Evolutionary conservation across 1,140 invertebrate genomes (phyloP).

Genomic region (Penaeus indicus): DNA sequence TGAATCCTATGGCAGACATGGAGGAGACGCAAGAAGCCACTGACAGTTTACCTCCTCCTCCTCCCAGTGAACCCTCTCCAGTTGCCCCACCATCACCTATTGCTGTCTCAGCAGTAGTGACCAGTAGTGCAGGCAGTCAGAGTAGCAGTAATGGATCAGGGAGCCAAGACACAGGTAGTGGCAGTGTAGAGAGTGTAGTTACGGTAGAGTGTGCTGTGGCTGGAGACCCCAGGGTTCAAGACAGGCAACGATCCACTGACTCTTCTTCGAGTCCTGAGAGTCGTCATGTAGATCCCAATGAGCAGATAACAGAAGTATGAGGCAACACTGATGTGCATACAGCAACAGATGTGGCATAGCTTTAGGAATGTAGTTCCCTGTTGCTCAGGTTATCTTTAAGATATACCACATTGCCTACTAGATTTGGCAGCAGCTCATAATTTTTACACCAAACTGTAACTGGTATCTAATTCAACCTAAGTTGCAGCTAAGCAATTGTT

Average conservation of each 20-base stretch:
- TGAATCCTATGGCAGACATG: slow-evolving; percentile 41
- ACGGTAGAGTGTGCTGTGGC: slow-evolving; percentile 33
- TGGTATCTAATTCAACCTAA: slow-evolving; percentile 26
- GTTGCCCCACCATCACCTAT: slow-evolving; percentile 1
- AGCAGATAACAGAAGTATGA: slow-evolving; percentile 55
- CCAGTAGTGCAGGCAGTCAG: slow-evolving; percentile 43
- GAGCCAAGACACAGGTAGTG: slow-evolving; percentile 57
- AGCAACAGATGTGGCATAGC: slow-evolving; percentile 16
- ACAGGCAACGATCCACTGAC: slow-evolving; percentile 11
- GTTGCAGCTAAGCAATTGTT: slow-evolving; percentile 39
- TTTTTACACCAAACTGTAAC: slow-evolving; percentile 35
- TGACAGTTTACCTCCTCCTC: slow-evolving; percentile 26
- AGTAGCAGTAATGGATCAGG: slow-evolving; percentile 60
- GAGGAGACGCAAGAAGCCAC: slow-evolving; percentile 32
- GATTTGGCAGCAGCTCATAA: slow-evolving; percentile 40
- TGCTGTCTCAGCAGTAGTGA: slow-evolving; percentile 2
- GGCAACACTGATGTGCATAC: neutral
- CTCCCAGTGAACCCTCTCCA: neutral
- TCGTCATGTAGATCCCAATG: slow-evolving; percentile 45
- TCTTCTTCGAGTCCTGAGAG: slow-evolving; percentile 50
- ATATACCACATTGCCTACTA: slow-evolving; percentile 44
- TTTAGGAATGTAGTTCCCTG: slow-evolving; percentile 30
- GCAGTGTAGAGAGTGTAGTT: slow-evolving; percentile 57
- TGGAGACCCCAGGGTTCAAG: neutral
- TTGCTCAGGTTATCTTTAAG: slow-evolving; percentile 52